Evolutionary conservation across 2,113 vertebrate species (phyloP).

Genomic region (Pandion haliaetus): DNA sequence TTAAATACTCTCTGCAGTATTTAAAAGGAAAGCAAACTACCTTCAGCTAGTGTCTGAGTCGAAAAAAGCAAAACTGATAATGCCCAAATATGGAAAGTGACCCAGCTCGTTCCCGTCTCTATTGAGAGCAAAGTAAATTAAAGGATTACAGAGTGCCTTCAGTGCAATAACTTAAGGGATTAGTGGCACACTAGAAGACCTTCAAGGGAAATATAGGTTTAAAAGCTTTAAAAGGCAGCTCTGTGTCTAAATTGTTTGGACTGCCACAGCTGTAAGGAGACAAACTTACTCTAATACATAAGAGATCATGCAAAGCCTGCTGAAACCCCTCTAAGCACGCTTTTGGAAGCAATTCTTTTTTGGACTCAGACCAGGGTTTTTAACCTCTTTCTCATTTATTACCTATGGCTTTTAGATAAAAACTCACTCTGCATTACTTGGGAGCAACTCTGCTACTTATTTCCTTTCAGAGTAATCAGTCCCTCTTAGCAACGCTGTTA

Average conservation of each 20-base stretch:
- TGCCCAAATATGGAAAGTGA: neutral
- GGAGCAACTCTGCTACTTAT: neutral
- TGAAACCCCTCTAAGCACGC: neutral
- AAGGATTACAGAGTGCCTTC: conserved; percentile 60
- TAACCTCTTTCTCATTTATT: conserved; percentile 20
- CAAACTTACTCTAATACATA: conserved; percentile 14
- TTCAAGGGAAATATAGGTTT: conserved; percentile 61
- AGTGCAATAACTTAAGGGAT: conserved; percentile 56
- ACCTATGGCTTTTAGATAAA: conserved; percentile 28
- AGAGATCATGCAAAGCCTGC: conserved; percentile 9
- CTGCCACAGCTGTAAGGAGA: conserved; percentile 45
- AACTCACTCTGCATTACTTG: neutral
- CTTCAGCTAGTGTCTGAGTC: neutral
- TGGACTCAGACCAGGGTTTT: conserved; percentile 13
- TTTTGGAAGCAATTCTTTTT: conserved; percentile 3
- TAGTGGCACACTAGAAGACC: conserved; percentile 39
- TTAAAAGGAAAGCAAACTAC: neutral
- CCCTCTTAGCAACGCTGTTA: neutral
- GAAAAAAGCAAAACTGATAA: neutral
- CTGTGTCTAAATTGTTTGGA: conserved; percentile 56
- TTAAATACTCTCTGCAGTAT: neutral
- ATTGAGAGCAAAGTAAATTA: conserved; percentile 38
- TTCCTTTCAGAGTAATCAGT: neutral
- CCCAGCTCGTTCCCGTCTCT: neutral
- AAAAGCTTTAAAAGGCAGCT: conserved; percentile 65